A percentile compares a stretch with the other conserved stretches of the same genome.
phyloP scores from a whole-genome alignment of 2,797 vertebrate species.

The Arctocebus calabarensis region DNA sequence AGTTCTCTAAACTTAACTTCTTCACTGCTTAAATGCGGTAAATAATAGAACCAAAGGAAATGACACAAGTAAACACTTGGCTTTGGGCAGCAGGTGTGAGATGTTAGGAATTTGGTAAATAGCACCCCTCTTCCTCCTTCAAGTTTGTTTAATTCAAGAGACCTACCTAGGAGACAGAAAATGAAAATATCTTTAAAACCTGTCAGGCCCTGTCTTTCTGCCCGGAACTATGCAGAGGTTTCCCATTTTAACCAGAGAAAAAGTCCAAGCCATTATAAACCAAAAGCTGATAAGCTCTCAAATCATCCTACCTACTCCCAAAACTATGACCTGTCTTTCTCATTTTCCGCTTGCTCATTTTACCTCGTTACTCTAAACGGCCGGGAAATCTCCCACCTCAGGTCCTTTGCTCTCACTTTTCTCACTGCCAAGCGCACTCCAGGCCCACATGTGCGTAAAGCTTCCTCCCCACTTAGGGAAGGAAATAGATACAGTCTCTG shows the following conservation, averaged over 20 bases:
- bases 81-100: not conserved
- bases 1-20: not conserved
- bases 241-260: not conserved
- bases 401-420: not conserved
- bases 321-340: not conserved
- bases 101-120: not conserved
- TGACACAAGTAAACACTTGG: not conserved
- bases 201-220: not conserved
- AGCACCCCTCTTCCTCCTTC: not conserved
- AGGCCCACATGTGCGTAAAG: rapidly evolving
- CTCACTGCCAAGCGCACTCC: not conserved
- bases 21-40: conserved; percentile 41
- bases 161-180: not conserved
- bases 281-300: not conserved
- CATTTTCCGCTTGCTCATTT: not conserved
- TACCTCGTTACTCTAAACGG: not conserved
- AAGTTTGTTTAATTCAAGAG: not conserved
- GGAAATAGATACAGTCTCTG: not conserved
- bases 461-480: not conserved
- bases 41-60: conserved; percentile 3
- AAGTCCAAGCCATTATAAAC: not conserved
- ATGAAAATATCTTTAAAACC: conserved; percentile 13
- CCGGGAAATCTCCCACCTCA: not conserved
- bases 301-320: not conserved
- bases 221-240: not conserved